Percentiles rank a stretch among this genome's conserved stretches.
Evolutionary conservation across 2,888 invertebrate genomes (phyloP).

Genomic region (Harpalus rufipes): DNA sequence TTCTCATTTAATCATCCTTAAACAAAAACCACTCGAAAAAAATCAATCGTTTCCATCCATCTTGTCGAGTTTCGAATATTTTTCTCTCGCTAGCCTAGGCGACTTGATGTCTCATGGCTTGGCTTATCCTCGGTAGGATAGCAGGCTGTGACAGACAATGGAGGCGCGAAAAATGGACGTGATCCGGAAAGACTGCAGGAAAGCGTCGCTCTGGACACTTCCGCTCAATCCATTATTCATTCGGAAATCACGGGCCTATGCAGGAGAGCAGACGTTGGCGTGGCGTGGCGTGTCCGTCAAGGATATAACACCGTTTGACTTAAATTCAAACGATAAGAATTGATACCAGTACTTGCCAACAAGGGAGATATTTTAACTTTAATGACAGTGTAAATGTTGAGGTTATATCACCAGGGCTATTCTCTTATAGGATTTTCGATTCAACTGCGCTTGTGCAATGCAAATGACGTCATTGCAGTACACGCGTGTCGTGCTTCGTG

Average conservation of each 20-base stretch:
- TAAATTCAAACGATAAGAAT: no score
- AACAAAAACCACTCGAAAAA: conserved; percentile 14
- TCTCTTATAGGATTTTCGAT: no score
- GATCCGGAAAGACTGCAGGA: conserved; percentile 45
- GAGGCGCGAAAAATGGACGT: conserved; percentile 44
- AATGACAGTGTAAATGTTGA: no score
- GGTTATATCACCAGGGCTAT: no score
- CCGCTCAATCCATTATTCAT: conserved; percentile 61
- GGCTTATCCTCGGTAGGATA: conserved; percentile 3
- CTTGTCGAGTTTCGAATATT: not conserved
- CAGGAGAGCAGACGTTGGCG: no score
- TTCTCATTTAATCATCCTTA: not conserved
- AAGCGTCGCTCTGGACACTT: conserved; percentile 26
- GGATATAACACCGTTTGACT: no score
- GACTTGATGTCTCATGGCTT: conserved; percentile 44
- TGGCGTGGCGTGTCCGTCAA: no score
- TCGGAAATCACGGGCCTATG: conserved; percentile 23
- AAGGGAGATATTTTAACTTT: no score
- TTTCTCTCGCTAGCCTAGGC: not conserved
- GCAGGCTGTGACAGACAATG: conserved; percentile 43
- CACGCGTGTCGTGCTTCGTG: no score
- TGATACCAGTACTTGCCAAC: no score
- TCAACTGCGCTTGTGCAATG: no score
- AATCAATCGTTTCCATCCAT: conserved; percentile 5
- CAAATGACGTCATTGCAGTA: no score